phyloP scores from a whole-genome alignment of 2,797 vertebrate genomes.

The Decapterus maruadsi region DNA sequence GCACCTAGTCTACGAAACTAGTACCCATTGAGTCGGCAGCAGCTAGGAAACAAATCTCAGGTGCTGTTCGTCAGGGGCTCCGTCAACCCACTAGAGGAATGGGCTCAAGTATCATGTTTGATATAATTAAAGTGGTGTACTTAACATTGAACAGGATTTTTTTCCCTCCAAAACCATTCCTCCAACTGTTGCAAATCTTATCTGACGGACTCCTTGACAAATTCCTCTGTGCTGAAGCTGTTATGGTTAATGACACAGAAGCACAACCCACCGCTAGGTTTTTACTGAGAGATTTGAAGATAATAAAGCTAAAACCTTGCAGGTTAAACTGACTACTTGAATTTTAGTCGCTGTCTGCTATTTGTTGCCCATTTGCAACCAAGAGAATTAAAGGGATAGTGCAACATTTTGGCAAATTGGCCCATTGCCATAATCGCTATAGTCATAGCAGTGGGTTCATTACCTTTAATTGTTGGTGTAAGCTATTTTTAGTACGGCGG shows the following conservation, averaged over 20 bases:
- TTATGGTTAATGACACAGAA: background rate
- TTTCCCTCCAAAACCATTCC: background rate
- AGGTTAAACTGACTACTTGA: too few relatives aligned
- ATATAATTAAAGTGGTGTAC: too few relatives aligned
- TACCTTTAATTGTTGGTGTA: too few relatives aligned
- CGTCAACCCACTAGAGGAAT: background rate
- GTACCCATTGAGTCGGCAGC: slow-evolving; percentile 22
- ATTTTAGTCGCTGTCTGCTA: background rate
- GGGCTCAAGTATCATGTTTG: background rate
- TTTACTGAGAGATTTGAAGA: background rate
- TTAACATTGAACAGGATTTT: background rate
- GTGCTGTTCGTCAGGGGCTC: background rate
- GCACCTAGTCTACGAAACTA: too few relatives aligned
- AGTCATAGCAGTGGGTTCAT: too few relatives aligned
- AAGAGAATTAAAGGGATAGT: too few relatives aligned
- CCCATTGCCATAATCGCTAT: too few relatives aligned
- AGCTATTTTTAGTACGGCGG: too few relatives aligned
- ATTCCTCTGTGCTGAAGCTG: background rate
- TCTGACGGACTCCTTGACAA: background rate
- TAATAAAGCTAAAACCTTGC: background rate
- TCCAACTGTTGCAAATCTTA: too few relatives aligned
- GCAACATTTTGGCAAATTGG: too few relatives aligned
- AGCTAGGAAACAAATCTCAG: background rate
- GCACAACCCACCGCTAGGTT: background rate
- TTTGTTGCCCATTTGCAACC: background rate